Percentiles rank a stretch among this genome's conserved stretches.
phyloP scores from a whole-genome alignment of 1,140 invertebrate species.

The Rhagoletis pomonella region DNA sequence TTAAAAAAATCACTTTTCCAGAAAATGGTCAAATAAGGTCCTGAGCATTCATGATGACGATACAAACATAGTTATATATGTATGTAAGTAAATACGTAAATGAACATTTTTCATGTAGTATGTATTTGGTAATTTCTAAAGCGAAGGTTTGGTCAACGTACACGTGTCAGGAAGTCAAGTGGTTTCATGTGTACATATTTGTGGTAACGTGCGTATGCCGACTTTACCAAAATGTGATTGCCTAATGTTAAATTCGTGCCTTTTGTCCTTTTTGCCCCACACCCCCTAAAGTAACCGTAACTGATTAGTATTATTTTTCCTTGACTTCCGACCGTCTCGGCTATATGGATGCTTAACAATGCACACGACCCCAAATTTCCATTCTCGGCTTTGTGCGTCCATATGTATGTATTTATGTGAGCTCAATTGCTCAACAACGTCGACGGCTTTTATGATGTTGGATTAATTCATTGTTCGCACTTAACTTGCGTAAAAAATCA shows the following conservation, averaged over 20 bases:
- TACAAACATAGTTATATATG: too few relatives aligned
- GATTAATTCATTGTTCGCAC: constrained; percentile 73
- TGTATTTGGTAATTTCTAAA: not conserved
- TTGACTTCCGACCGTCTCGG: constrained; percentile 15
- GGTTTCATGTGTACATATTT: constrained; percentile 59
- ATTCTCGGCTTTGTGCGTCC: not conserved
- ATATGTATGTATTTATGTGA: not conserved
- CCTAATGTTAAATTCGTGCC: constrained; percentile 39
- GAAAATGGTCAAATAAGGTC: too few relatives aligned
- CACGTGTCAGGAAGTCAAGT: constrained; percentile 73
- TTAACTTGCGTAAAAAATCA: constrained; percentile 74
- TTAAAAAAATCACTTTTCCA: too few relatives aligned
- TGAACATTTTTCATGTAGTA: too few relatives aligned
- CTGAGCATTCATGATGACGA: too few relatives aligned
- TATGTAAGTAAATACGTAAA: too few relatives aligned
- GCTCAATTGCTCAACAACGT: constrained; percentile 15
- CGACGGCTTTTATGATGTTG: constrained; percentile 55
- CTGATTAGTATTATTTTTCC: constrained; percentile 62
- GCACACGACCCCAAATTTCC: not conserved
- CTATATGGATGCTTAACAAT: constrained; percentile 2
- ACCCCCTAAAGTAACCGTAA: constrained; percentile 57
- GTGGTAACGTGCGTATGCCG: constrained; percentile 61
- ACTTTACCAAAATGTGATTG: constrained; percentile 60
- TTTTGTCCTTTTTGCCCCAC: constrained; percentile 23
- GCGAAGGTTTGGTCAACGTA: not conserved